Evolutionary conservation across 2,113 vertebrate species (phyloP).

Genomic region (Amphiprion percula): DNA sequence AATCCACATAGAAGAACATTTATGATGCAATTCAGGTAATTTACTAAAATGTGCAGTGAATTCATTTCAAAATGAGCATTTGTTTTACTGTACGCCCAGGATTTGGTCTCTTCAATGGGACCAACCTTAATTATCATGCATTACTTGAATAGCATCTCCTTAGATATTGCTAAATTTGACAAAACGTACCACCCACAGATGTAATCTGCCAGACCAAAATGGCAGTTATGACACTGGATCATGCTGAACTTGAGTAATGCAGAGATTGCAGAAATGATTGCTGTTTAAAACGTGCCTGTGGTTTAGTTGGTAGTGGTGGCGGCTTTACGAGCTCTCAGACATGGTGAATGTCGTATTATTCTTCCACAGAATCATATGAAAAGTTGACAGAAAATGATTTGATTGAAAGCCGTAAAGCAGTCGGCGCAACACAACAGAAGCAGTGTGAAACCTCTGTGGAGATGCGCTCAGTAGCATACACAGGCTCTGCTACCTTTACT

Average conservation of each 20-base stretch:
- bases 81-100: constrained; percentile 20
- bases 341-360: background rate
- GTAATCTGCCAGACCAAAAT: constrained; percentile 38
- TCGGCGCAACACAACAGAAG: background rate
- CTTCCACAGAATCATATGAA: background rate
- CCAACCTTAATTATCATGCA: constrained; percentile 36
- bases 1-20: constrained; percentile 1
- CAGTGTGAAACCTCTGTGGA: background rate
- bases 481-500: constrained; percentile 1
- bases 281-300: constrained; percentile 8
- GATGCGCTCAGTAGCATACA: background rate
- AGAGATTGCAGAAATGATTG: constrained; percentile 2
- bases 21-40: constrained; percentile 27
- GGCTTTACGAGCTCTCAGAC: background rate
- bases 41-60: background rate
- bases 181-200: constrained; percentile 43
- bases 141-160: constrained; percentile 13
- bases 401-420: background rate
- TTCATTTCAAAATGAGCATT: constrained; percentile 20
- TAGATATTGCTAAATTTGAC: constrained; percentile 50
- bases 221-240: constrained; percentile 49
- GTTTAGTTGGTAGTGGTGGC: background rate
- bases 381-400: background rate
- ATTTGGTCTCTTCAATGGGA: constrained; percentile 24
- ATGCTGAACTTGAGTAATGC: constrained; percentile 34